A percentile compares a stretch with the other conserved stretches of the same genome.
Conservation (phyloP, 1,140 invertebrate genomes). For the Myzus persicae region DNA sequence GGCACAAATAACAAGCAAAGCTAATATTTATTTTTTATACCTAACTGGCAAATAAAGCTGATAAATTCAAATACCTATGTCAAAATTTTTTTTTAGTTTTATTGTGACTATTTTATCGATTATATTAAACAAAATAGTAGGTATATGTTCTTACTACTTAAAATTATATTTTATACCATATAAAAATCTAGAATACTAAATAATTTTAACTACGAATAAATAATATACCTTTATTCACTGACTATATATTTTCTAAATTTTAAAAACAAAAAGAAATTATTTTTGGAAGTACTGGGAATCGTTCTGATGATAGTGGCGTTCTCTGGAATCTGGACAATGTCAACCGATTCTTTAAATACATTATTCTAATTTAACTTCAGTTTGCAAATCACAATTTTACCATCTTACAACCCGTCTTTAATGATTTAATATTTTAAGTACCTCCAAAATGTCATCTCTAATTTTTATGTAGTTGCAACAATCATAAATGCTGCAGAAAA, state of each 20-base stretch:
- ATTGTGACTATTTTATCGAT: no score
- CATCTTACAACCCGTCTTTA: not conserved
- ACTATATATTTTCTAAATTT: no score
- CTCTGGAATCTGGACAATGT: not conserved
- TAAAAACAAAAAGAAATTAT: not conserved
- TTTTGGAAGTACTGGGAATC: not conserved
- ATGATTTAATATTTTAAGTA: not conserved
- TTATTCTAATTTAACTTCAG: not conserved
- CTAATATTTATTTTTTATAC: no score
- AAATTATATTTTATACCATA: not conserved
- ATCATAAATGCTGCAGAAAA: no score
- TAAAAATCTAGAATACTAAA: not conserved
- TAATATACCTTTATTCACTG: no score
- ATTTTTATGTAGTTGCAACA: no score
- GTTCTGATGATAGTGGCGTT: not conserved
- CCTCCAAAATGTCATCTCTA: no score
- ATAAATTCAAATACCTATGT: not conserved
- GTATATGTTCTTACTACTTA: no score
- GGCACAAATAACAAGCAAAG: no score
- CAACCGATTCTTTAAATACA: not conserved
- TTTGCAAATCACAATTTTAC: not conserved
- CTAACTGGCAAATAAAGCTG: not conserved
- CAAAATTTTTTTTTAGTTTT: no score
- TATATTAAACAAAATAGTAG: no score
- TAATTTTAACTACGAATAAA: not conserved